Base-by-base conservation (phyloP, 1,140 invertebrate species). In the Capitella teleta region DNA sequence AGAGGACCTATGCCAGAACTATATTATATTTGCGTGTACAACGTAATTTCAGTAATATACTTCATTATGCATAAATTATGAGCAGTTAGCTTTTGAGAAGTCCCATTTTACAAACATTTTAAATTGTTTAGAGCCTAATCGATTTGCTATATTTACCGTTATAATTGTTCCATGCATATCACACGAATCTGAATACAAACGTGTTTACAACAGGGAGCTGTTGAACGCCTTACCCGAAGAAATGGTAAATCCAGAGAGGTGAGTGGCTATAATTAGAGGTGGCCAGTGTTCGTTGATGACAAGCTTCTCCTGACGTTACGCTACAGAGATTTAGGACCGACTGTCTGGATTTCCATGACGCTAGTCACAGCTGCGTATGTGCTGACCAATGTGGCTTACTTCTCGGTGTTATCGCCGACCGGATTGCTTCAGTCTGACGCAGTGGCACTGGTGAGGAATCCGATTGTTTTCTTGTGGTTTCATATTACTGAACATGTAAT, bases 331-430 rank as follows among this genome's bases (percentile, higher is more conserved):
- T 59, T 77, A 16, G 76, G 75, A 2, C 54, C 71, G 19, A 74
- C 75, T 26, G 68, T 77, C 45, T 67, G 74, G 46, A 68, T 72
- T n/a, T 71, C 72, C 5, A 72, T 77, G 26, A 63, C 64, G 5
- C 57, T 75, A 19, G 74, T 77, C 10, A 74, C 71, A 3, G 36
- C 64, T 26, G 66, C 76, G 3, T 77, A 77, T 55, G 60, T 77
- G 5, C 56, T 72, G 32, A 65, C 74, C 16, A 77, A 77, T 53
- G 56, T 76, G 19, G 72, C 75, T 25, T 77, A 76, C 60, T 74
- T 77, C 55, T 65, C 68, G 1, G 66, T 74, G n/a, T 59, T 77
- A 5, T 69, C 73, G 40, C 68, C 73, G 1, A 38, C 55, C 12
- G 73, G 75, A 43, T 67, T 77, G 59, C 56, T 74, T 34, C 43